Base-by-base conservation (phyloP, 2,888 invertebrate species). In the Endomychus coccineus region DNA sequence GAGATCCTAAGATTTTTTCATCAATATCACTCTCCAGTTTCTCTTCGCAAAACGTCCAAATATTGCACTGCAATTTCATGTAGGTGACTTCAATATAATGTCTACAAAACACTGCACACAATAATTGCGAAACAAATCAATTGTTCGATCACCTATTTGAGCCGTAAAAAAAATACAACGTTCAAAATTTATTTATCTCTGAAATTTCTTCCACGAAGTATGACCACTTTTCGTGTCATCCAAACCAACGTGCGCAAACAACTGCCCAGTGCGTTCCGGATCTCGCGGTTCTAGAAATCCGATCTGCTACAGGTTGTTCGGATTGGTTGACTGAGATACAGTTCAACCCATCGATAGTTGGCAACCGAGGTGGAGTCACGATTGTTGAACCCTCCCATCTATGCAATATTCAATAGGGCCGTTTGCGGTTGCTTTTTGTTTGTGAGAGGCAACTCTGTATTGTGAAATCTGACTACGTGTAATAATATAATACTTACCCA, bases 161-260 rank as follows among this genome's bases (percentile, higher is more conserved):
- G n/a, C n/a, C 16, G 7, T 1, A 2, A 12, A 17, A 30, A 31
- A 37, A 12, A n/a, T 10, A 24, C 4, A 24, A 25, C 3, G 25
- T 4, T 28, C 21, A 11, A 28, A n/a, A n/a, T n/a, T n/a, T n/a
- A n/a, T n/a, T 19, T 19, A 19, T 19, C n/a, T 19, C 6, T 7
- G 6, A n/a, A 19, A 19, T n/a, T 19, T 19, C 21, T n/a, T n/a
- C 27, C 5, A 25, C 9, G 9, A 7, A 12, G 6, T 6, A 6
- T 10, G 12, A 32, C 16, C 33, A 23, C 10, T 9, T 10, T 27
- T 12, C 12, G 17, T 27, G 28, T 31, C 17, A 13, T 16, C 34
- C 25, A 42, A 32, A 34, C 49, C 47, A 47, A 40, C 45, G 56
- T 58, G 56, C 55, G 58, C 58, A 56, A 52, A 52, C 50, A 50